These are phyloP conservation scores for Lacerta bilineata DNA, from an alignment of 2,797 vertebrate genomes.

Conservation along the genomic window DNA sequence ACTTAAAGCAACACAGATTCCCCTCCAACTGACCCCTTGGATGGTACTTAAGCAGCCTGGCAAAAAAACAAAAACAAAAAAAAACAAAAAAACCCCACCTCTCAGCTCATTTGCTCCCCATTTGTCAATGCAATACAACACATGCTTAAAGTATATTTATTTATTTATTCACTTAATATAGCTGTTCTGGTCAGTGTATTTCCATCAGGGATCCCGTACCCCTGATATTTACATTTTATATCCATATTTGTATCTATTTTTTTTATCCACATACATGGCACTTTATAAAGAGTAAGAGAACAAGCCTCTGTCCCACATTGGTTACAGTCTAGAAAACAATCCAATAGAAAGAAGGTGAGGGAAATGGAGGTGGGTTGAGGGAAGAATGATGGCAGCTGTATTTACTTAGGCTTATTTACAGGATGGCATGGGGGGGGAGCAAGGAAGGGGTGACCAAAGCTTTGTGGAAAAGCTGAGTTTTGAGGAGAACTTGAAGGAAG, in stretches of 20 bases:
- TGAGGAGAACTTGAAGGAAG: not conserved
- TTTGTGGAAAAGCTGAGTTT: not conserved
- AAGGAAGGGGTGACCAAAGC: not conserved
- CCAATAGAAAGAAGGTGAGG: not conserved
- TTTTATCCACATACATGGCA: not conserved
- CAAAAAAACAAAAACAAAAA: no score
- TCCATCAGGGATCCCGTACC: not conserved
- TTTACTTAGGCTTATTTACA: not conserved
- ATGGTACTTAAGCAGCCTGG: not conserved
- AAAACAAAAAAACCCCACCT: not conserved
- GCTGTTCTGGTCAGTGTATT: fast-evolving
- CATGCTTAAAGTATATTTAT: not conserved
- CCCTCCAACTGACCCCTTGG: not conserved
- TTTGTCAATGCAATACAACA: not conserved
- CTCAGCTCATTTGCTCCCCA: not conserved
- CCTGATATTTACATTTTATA: not conserved
- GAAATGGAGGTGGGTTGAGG: not conserved
- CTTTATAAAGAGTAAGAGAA: not conserved
- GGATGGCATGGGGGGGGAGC: not conserved
- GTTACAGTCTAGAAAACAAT: not conserved
- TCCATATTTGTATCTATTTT: not conserved
- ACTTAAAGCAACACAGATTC: fast-evolving
- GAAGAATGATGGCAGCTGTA: not conserved
- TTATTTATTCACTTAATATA: not conserved
- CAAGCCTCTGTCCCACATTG: not conserved